These are phyloP conservation scores for Heterodera carotae DNA, from an alignment of 1,140 invertebrate genomes.

Conservation along the genomic window DNA sequence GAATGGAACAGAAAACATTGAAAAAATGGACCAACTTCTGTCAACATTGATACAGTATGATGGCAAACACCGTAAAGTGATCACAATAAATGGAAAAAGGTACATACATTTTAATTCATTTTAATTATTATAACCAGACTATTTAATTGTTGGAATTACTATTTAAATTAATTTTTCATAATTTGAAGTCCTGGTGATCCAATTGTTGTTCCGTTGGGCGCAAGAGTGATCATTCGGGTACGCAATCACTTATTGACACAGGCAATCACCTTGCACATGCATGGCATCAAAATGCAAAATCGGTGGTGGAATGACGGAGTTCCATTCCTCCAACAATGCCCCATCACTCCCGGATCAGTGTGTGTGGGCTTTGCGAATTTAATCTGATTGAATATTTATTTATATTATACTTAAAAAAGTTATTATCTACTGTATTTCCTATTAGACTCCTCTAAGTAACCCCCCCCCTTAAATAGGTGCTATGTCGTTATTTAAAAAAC, in stretches of 20 bases:
- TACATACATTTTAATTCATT: too few species aligned
- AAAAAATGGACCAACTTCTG: slow-evolving; percentile 1
- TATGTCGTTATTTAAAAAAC: too few species aligned
- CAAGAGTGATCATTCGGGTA: slow-evolving; percentile 57
- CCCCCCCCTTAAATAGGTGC: too few species aligned
- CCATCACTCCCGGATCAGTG: slow-evolving; percentile 36
- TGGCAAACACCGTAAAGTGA: slow-evolving; percentile 25
- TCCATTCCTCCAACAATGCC: slow-evolving; percentile 41
- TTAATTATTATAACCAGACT: too few species aligned
- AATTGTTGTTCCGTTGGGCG: slow-evolving; percentile 57
- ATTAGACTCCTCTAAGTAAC: too few species aligned
- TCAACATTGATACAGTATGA: slow-evolving; percentile 3
- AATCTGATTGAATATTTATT: neutral
- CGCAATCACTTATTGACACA: slow-evolving; percentile 54
- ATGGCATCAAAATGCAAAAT: slow-evolving; percentile 59
- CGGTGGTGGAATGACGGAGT: slow-evolving; percentile 51
- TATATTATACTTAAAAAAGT: neutral
- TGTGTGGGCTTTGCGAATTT: slow-evolving; percentile 15
- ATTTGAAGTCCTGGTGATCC: slow-evolving; percentile 53
- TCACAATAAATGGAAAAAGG: slow-evolving; percentile 57
- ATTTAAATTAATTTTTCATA: neutral
- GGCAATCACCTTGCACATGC: slow-evolving; percentile 59
- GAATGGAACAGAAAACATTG: neutral
- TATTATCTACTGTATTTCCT: too few species aligned
- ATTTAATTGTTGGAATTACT: neutral